A percentile compares a stretch with the other conserved stretches of the same genome.
phyloP scores from a whole-genome alignment of 2,113 vertebrate species.

The Columba janthina region DNA sequence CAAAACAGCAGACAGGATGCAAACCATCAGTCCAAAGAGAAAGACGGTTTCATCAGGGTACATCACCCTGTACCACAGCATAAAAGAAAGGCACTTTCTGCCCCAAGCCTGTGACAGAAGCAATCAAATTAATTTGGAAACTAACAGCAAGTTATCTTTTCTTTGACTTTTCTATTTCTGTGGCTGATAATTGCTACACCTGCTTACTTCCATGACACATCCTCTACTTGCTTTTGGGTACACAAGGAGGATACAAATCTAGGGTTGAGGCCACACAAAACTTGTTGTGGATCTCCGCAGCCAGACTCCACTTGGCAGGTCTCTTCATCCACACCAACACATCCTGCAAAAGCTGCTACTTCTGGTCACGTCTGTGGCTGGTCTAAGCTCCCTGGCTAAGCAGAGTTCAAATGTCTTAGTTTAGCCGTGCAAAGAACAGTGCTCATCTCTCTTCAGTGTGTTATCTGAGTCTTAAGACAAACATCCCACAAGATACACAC shows the following conservation, averaged over 20 bases:
- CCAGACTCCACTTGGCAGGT: background rate
- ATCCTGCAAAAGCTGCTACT: background rate
- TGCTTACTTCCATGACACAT: background rate
- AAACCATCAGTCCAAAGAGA: background rate
- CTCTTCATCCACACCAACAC: background rate
- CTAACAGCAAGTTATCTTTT: fast-evolving
- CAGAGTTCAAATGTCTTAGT: background rate
- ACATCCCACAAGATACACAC: background rate
- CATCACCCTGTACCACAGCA: background rate
- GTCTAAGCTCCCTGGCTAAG: background rate
- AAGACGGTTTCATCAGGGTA: background rate
- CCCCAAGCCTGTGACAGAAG: background rate
- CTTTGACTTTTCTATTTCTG: background rate
- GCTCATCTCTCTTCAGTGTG: background rate
- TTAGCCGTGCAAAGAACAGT: background rate
- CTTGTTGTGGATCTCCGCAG: background rate
- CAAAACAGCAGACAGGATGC: background rate
- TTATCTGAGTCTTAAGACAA: background rate
- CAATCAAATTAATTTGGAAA: background rate
- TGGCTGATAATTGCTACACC: background rate
- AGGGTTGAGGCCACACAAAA: background rate
- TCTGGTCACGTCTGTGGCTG: background rate
- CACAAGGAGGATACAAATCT: background rate
- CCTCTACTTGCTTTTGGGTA: background rate
- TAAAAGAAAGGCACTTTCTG: background rate